Conservation (phyloP, 2,113 vertebrate species). For the Dromas ardeola region DNA sequence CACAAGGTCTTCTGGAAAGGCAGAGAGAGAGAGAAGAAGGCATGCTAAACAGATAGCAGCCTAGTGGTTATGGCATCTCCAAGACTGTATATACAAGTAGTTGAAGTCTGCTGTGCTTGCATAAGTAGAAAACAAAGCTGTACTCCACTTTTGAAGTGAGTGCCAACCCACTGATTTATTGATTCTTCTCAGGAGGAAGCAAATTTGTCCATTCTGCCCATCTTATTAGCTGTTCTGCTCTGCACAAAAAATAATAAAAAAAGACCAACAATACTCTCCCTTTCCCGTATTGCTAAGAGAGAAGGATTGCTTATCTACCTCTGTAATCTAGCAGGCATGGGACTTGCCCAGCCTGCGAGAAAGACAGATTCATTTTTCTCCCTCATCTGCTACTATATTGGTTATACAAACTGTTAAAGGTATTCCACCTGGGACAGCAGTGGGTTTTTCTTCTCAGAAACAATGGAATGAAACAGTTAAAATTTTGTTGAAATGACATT, state of each 20-base stretch:
- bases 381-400: not conserved
- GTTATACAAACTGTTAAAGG: not conserved
- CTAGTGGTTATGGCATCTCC: not conserved
- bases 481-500: not conserved
- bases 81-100: not conserved
- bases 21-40: not conserved
- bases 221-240: not conserved
- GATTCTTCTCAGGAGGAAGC: not conserved
- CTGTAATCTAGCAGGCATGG: not conserved
- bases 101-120: not conserved
- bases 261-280: accelerated
- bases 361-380: not conserved
- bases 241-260: not conserved
- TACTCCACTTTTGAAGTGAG: not conserved
- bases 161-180: not conserved
- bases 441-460: not conserved
- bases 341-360: not conserved
- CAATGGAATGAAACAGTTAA: not conserved
- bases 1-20: not conserved
- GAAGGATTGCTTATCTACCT: not conserved
- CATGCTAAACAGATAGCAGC: not conserved
- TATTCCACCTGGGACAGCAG: not conserved
- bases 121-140: not conserved
- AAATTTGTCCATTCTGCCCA: not conserved
- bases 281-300: not conserved